A percentile compares a stretch with the other conserved stretches of the same genome.
Conservation (phyloP, 2,113 vertebrate genomes). For the Campylomormyrus tamandua region DNA sequence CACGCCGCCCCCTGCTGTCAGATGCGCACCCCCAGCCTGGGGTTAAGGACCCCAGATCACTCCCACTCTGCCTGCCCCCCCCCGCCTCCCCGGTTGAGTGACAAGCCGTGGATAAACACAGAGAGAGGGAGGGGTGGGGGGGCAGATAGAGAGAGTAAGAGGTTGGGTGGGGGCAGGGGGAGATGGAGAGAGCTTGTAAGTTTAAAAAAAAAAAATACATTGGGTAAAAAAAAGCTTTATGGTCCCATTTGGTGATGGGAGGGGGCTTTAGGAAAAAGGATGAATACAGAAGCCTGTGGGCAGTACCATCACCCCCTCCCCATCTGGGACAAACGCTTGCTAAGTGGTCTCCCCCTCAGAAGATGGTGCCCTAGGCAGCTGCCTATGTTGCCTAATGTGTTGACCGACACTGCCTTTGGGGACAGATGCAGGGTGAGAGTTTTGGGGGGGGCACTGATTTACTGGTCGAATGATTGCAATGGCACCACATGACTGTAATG, state of each 20-base stretch:
- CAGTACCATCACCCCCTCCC: not conserved
- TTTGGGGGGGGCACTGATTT: not conserved
- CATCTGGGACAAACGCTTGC: not conserved
- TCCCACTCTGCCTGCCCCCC: not conserved
- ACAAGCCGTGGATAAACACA: not conserved
- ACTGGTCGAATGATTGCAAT: not conserved
- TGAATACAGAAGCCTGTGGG: not conserved
- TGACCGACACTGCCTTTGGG: not conserved
- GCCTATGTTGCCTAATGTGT: not conserved
- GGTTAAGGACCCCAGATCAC: slow-evolving; percentile 9
- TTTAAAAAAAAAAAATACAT: not conserved
- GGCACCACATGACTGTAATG: not conserved
- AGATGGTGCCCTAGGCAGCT: not conserved
- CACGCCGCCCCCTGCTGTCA: not conserved
- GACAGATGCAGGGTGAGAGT: not conserved
- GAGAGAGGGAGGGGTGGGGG: not conserved
- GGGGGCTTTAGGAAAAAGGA: not conserved
- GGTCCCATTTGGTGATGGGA: not conserved
- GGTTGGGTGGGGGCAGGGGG: not conserved
- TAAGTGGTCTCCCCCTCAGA: not conserved
- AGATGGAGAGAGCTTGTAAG: not conserved
- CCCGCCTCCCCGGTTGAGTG: not conserved
- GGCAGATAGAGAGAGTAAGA: not conserved
- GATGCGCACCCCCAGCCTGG: not conserved
- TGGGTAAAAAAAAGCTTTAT: not conserved